Evolutionary conservation across 2,113 vertebrate species (phyloP), one percentile per base, ranked within the genome.

Genomic region (Regulus satrapa): DNA sequence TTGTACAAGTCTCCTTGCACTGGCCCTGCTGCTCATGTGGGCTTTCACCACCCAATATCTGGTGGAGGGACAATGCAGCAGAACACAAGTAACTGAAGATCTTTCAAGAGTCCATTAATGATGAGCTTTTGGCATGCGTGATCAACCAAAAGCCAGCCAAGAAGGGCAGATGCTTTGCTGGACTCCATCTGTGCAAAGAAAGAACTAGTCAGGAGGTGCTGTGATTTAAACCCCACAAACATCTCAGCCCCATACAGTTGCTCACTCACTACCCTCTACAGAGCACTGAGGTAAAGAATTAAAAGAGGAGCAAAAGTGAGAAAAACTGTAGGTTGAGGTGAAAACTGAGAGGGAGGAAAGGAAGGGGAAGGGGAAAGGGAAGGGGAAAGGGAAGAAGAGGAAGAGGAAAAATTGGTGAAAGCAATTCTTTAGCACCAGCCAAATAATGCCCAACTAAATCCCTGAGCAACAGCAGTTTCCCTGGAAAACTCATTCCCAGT

Each of bases 351-450:
- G 0, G 11, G 14, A 12, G n/a, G n/a, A 24, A 2, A 2, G 0
- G 1, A 2, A 11, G 64, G 23, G 4, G 23, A 29, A 41, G n/a
- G 0, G 11, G 14, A 12, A 24, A 2, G 3, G 0, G 1, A 2
- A 11, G 64, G 23, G 4, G 23, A 29, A 41, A 26, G 6, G 2
- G 1, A 43, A 14, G 12, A 52, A 14, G 52, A 41, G 5, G 48
- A 73, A 67, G 55, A 20, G 3, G 20, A 63, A 55, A 81, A n/a
- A 23, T 2, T 45, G 2, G 4, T n/a, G 61, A 61, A 69, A 51
- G 9, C 15, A 32, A 34, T 29, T 1, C 0, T 69, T 61, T 69
- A 34, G 51, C 15, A 46, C 9, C 28, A 66, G 51, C 12, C 29
- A 79, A 18, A 7, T 2, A 6, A 66, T 56, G 15, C 6, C 26